Percentiles rank a stretch among this genome's conserved stretches.
These are phyloP conservation scores for Leptinotarsa peninsularis DNA, from an alignment of 2,888 invertebrate genomes.

Conservation along the genomic window DNA sequence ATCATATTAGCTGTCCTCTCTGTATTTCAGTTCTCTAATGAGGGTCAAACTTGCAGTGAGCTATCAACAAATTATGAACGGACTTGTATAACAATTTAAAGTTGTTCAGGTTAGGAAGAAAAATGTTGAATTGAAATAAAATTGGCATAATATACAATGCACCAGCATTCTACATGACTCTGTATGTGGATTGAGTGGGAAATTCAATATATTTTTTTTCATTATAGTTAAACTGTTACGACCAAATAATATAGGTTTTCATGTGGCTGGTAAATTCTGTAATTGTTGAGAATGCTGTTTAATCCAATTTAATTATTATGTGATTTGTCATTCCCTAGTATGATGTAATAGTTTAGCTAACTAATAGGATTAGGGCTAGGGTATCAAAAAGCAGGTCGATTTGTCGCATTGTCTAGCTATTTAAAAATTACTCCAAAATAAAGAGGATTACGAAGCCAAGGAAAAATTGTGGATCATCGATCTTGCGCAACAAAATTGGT, in stretches of 20 bases:
- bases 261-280: neutral
- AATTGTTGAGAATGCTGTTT: neutral
- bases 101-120: too few species aligned
- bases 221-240: too few species aligned
- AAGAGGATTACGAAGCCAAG: neutral
- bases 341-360: neutral
- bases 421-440: neutral
- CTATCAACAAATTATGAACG: too few species aligned
- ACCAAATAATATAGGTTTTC: neutral
- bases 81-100: too few species aligned
- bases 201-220: too few species aligned
- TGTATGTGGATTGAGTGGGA: too few species aligned
- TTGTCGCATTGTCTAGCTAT: constrained; percentile 3
- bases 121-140: too few species aligned
- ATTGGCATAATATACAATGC: too few species aligned
- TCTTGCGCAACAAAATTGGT: neutral
- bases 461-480: neutral
- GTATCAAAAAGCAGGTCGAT: neutral
- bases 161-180: too few species aligned
- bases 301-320: neutral
- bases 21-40: too few species aligned
- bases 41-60: too few species aligned
- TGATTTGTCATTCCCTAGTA: neutral
- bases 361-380: neutral
- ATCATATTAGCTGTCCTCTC: too few species aligned